Conservation (phyloP, 1,140 invertebrate species). For the Macrotrachela quadricornifera region DNA sequence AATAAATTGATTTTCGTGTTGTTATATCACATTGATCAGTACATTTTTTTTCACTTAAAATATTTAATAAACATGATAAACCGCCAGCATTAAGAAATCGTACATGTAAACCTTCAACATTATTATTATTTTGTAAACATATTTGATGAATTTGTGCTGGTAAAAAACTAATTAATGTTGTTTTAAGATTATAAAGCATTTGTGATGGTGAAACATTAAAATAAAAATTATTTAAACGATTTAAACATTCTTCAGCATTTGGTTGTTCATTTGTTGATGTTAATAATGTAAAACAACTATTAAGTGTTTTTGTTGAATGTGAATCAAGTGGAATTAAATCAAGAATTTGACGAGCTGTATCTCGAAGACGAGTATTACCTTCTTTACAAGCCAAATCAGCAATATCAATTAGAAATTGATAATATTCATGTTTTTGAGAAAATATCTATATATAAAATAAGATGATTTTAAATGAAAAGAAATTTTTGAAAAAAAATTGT, state of each 20-base stretch:
- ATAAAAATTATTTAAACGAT: neutral
- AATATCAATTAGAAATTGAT: slow-evolving; percentile 65
- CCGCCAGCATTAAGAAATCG: too few relatives aligned
- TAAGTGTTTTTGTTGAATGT: neutral
- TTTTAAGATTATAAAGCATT: neutral
- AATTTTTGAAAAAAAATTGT: too few relatives aligned
- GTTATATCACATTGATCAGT: too few relatives aligned
- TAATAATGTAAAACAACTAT: neutral
- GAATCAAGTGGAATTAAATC: slow-evolving; percentile 66
- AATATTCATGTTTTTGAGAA: neutral
- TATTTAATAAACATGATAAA: too few relatives aligned
- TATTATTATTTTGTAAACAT: too few relatives aligned
- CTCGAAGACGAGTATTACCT: slow-evolving; percentile 51
- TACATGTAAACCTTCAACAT: too few relatives aligned
- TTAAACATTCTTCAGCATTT: neutral
- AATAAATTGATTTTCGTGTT: too few relatives aligned
- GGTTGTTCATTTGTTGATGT: neutral
- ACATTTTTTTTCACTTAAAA: too few relatives aligned
- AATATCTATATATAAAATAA: too few relatives aligned
- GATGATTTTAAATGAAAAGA: too few relatives aligned
- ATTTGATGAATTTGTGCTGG: too few relatives aligned
- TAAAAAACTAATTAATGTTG: too few relatives aligned
- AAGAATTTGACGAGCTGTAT: slow-evolving; percentile 61
- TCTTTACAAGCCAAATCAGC: slow-evolving; percentile 64
- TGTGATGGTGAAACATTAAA: neutral